Evolutionary conservation across 30 jellyfish, hydroid and myxozoan species (phyloP).

Genomic region (Aurelia aurita): DNA sequence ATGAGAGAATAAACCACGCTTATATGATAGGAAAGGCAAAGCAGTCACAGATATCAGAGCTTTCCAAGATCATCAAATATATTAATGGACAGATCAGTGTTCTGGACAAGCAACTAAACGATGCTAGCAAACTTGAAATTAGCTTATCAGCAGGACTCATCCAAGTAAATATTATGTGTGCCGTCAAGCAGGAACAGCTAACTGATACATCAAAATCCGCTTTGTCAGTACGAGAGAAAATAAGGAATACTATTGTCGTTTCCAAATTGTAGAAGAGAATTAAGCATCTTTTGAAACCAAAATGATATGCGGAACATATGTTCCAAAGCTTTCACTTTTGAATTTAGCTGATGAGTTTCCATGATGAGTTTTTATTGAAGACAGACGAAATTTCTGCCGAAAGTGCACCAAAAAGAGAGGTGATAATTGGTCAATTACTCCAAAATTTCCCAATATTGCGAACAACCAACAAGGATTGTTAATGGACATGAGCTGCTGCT

Average conservation of each 20-base stretch:
- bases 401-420: constrained; percentile 3
- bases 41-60: neutral
- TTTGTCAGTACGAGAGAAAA: neutral
- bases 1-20: neutral
- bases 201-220: neutral
- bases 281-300: neutral
- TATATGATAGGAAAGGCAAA: neutral
- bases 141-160: neutral
- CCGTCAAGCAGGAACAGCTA: constrained; percentile 2
- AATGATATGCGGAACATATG: neutral
- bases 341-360: constrained; percentile 2
- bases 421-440: constrained; percentile 8
- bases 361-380: constrained; percentile 13
- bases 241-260: neutral
- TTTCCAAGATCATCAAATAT: neutral
- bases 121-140: neutral
- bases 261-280: neutral
- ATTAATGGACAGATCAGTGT: neutral
- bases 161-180: constrained; percentile 6
- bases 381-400: constrained; percentile 10
- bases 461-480: constrained; percentile 9
- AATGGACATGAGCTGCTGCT: constrained; percentile 15
- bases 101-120: neutral
- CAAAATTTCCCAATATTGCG: constrained; percentile 3
- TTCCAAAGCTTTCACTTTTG: constrained; percentile 11